Base-by-base conservation (phyloP, 2,888 invertebrate genomes). In the Acrobasis suavella region DNA sequence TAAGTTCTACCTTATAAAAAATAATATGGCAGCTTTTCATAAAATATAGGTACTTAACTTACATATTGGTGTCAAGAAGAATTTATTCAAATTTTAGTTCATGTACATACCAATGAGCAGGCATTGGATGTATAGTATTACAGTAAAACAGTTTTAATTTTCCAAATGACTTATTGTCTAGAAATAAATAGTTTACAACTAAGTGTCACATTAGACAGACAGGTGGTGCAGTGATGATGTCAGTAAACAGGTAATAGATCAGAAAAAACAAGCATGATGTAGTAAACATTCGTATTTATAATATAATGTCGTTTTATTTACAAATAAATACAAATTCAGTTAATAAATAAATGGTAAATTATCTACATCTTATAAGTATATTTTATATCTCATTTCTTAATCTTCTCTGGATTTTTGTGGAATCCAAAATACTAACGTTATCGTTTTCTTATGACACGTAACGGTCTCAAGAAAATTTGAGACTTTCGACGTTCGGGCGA, bases 261-360 rank as follows among this genome's bases (percentile, higher is more conserved):
- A 77, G 83, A 83, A 86, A 87, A 91, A 92, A 91, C 87, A 86
- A 89, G 80, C 85, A 84, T 83, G 83, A 84, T 87, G 86, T 92
- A 91, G 89, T 92, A 92, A 92, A 91, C 92, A 92, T 92, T 92
- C 90, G 91, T 90, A 91, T 91, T 91, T 92, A 90, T 92, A 91
- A 90, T 90, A 92, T 91, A 89, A 87, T 87, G 87, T 91, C 83
- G 87, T 90, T 92, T 92, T 92, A 92, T 92, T 91, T 92, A 92
- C 92, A 92, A 92, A 92, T 92, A 92, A 92, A 92, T 92, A 92
- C 92, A 92, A 92, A 92, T 92, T 92, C 91, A 91, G 92, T 92
- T 92, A 92, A 92, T 92, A 92, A 92, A 92, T 92, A 92, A 91
- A 91, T 92, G 92, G 92, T 92, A 92, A 91, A 90, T 91, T 92